Conservation (phyloP, 2,797 vertebrate genomes). For the Peromyscus nudipes region DNA sequence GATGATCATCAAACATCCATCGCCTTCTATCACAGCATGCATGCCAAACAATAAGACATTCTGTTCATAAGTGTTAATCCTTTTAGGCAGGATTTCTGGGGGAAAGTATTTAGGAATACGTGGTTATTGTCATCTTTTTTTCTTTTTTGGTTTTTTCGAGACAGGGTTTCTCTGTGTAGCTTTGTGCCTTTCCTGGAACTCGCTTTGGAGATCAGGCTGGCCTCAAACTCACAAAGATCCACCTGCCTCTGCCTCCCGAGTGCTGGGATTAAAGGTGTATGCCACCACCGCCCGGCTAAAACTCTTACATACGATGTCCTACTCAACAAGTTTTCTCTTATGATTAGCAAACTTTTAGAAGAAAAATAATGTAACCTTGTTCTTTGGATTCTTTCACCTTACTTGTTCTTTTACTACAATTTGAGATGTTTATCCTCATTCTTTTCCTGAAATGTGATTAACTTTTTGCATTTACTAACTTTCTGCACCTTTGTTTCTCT, state of each 20-base stretch:
- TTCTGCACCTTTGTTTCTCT: not conserved
- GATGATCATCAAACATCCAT: not conserved
- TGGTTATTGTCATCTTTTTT: not conserved
- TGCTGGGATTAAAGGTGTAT: too few species aligned
- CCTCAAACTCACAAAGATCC: too few species aligned
- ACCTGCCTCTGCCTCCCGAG: too few species aligned
- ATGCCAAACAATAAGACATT: not conserved
- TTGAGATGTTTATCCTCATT: not conserved
- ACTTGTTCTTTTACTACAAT: constrained; percentile 10
- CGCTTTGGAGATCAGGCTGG: too few species aligned
- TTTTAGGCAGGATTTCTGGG: not conserved
- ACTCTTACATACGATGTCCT: not conserved
- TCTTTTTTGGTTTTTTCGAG: too few species aligned
- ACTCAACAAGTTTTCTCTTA: not conserved
- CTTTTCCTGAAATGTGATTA: not conserved
- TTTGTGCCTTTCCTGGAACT: too few species aligned
- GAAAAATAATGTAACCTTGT: not conserved
- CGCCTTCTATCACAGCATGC: not conserved
- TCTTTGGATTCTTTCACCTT: not conserved
- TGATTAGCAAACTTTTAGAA: not conserved
- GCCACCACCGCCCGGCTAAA: not conserved
- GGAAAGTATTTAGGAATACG: not conserved
- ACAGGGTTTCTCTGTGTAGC: too few species aligned
- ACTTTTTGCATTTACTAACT: not conserved
- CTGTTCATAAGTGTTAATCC: not conserved